phyloP scores from a whole-genome alignment of 1,140 invertebrate species.

The Anthonomus grandis region DNA sequence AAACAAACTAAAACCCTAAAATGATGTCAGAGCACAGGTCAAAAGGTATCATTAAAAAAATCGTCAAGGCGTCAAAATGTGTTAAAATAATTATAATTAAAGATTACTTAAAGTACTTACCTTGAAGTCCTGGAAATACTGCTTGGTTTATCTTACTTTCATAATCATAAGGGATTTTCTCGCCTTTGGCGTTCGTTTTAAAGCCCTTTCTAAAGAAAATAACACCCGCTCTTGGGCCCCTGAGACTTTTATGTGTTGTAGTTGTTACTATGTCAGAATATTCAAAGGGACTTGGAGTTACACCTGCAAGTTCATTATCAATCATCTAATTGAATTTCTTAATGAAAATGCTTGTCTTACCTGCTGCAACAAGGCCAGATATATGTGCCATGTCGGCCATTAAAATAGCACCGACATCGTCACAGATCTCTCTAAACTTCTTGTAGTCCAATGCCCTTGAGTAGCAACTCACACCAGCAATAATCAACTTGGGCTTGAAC shows the following conservation, averaged over 20 bases:
- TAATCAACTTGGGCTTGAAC: slow-evolving; percentile 91
- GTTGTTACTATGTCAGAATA: slow-evolving; percentile 93
- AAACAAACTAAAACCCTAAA: too few relatives aligned
- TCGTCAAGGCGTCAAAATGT: too few relatives aligned
- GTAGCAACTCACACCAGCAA: slow-evolving; percentile 92
- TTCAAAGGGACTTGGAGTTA: slow-evolving; percentile 89
- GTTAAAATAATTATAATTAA: not conserved
- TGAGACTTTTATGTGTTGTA: slow-evolving; percentile 93
- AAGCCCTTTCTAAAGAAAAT: slow-evolving; percentile 90
- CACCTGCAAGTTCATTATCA: slow-evolving; percentile 46
- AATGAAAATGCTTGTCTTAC: slow-evolving; percentile 32
- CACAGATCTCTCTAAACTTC: slow-evolving; percentile 82
- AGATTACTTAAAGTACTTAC: slow-evolving; percentile 11
- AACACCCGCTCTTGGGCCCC: slow-evolving; percentile 85
- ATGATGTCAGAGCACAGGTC: too few relatives aligned
- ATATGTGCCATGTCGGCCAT: slow-evolving; percentile 96
- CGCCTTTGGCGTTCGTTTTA: slow-evolving; percentile 69
- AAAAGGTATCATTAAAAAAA: too few relatives aligned
- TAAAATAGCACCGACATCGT: slow-evolving; percentile 82
- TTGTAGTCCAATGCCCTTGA: slow-evolving; percentile 83
- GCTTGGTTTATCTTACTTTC: slow-evolving; percentile 87
- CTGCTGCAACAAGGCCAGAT: slow-evolving; percentile 86
- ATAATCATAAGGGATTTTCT: slow-evolving; percentile 80
- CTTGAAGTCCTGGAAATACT: slow-evolving; percentile 88
- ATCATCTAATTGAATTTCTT: slow-evolving; percentile 1